These are phyloP conservation scores for Heliconius melpomene DNA, from an alignment of 1,140 invertebrate species.

Conservation along the genomic window DNA sequence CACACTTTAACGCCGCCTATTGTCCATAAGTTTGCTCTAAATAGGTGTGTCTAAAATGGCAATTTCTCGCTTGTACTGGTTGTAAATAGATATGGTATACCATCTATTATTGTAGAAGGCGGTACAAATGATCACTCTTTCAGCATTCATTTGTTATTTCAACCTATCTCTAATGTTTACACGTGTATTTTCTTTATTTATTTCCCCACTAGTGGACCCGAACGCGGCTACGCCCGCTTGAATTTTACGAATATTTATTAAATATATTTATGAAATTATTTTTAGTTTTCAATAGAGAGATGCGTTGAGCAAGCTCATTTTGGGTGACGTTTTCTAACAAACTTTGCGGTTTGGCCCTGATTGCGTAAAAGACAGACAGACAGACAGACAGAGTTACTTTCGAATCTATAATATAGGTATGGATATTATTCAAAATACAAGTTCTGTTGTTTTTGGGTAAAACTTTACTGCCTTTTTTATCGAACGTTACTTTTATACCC, in stretches of 20 bases:
- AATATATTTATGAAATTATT: too few species aligned
- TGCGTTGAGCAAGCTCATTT: too few species aligned
- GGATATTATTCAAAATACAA: neutral
- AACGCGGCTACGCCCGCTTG: too few species aligned
- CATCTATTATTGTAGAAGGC: slow-evolving; percentile 40
- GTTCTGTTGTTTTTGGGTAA: neutral
- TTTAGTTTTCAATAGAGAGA: too few species aligned
- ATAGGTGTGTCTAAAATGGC: slow-evolving; percentile 49
- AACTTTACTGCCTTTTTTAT: neutral
- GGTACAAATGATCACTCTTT: slow-evolving; percentile 40
- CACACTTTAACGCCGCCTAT: neutral
- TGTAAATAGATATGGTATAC: slow-evolving; percentile 45
- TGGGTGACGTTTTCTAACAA: too few species aligned
- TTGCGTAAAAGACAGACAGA: too few species aligned
- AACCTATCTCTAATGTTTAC: neutral
- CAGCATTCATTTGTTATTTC: slow-evolving; percentile 28
- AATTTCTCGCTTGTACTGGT: slow-evolving; percentile 46
- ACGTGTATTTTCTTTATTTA: slow-evolving; percentile 3
- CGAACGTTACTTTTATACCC: neutral
- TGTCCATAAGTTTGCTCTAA: slow-evolving; percentile 43
- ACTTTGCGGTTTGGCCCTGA: too few species aligned
- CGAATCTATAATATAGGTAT: too few species aligned
- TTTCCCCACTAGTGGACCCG: neutral
- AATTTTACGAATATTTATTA: too few species aligned
- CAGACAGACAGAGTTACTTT: too few species aligned